Conservation (phyloP, 2,888 invertebrate genomes). For the Drosophila nigricruria region DNA sequence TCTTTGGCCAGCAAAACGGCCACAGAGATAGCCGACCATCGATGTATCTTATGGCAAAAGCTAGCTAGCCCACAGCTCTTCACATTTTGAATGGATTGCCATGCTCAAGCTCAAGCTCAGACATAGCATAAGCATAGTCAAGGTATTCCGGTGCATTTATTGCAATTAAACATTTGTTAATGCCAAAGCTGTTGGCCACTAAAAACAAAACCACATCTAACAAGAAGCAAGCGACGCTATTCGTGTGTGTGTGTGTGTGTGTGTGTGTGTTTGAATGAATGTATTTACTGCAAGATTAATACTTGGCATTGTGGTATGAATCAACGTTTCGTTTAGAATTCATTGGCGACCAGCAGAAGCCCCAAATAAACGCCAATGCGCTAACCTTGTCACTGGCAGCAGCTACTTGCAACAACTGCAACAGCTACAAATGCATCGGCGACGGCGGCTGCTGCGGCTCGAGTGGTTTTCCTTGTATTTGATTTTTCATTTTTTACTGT, state of each 20-base stretch:
- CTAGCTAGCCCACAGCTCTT: slow-evolving; percentile 10
- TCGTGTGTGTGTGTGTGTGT: background rate
- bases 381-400: slow-evolving; percentile 69
- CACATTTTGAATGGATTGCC: slow-evolving; percentile 35
- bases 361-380: slow-evolving; percentile 75
- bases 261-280: background rate
- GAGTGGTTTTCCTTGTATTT: slow-evolving; percentile 84
- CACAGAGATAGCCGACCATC: slow-evolving; percentile 42
- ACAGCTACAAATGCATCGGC: slow-evolving; percentile 19
- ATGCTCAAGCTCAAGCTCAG: slow-evolving; percentile 56
- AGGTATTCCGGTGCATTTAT: slow-evolving; percentile 79
- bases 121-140: slow-evolving; percentile 54
- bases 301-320: slow-evolving; percentile 27
- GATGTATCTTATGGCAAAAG: slow-evolving; percentile 2
- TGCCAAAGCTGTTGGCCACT: slow-evolving; percentile 56
- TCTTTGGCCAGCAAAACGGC: slow-evolving; percentile 33
- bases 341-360: slow-evolving; percentile 68
- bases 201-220: slow-evolving; percentile 60
- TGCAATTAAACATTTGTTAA: slow-evolving; percentile 80
- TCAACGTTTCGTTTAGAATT: slow-evolving; percentile 65
- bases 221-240: slow-evolving; percentile 48
- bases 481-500: slow-evolving; percentile 76
- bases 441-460: slow-evolving; percentile 49
- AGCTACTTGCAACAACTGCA: slow-evolving; percentile 35
- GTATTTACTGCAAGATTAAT: slow-evolving; percentile 31